These are phyloP conservation scores for Pseudopipra pipra DNA, from an alignment of 2,113 vertebrate genomes.

Conservation along the genomic window DNA sequence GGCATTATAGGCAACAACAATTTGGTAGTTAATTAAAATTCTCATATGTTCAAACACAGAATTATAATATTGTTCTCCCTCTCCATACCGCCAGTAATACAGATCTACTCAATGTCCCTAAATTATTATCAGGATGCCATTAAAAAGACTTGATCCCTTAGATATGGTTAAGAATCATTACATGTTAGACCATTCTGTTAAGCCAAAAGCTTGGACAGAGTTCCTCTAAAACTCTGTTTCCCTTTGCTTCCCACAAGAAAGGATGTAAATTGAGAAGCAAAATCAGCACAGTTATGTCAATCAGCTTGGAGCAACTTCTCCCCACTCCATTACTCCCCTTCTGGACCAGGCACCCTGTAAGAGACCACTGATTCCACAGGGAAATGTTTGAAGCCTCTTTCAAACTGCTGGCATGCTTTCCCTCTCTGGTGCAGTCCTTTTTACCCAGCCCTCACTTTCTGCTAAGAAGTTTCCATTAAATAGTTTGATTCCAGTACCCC, in stretches of 20 bases:
- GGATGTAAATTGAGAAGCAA: background rate
- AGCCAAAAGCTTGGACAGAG: background rate
- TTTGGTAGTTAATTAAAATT: background rate
- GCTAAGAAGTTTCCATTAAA: background rate
- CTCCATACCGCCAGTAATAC: background rate
- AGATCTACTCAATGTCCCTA: background rate
- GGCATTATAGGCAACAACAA: background rate
- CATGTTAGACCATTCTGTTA: background rate
- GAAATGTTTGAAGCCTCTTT: background rate
- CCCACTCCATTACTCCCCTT: background rate
- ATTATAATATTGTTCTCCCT: background rate
- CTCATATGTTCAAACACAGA: background rate
- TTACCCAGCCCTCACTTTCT: background rate
- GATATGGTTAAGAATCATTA: background rate
- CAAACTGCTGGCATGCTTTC: accelerated
- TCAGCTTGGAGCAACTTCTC: background rate
- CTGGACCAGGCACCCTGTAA: too few relatives aligned
- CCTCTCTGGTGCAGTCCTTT: background rate
- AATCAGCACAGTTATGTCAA: background rate
- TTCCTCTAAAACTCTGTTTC: background rate
- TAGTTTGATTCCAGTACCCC: background rate
- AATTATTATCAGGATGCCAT: background rate
- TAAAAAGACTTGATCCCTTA: background rate
- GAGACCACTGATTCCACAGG: background rate
- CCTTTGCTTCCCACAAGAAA: background rate